A percentile compares a stretch with the other conserved stretches of the same genome.
Evolutionary conservation across 2,113 vertebrate genomes (phyloP).

Genomic region (Carassius carassius): DNA sequence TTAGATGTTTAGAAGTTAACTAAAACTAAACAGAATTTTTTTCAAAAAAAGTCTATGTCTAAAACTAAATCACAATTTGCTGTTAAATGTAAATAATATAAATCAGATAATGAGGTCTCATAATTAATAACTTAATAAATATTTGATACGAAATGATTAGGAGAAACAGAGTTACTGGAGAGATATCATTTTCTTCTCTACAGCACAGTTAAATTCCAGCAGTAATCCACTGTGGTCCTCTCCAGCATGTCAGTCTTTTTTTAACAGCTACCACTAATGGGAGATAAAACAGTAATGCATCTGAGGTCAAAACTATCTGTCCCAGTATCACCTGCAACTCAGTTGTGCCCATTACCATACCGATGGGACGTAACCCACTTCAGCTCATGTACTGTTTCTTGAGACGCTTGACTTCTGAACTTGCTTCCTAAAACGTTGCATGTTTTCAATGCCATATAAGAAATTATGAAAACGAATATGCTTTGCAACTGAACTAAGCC

Average conservation of each 20-base stretch:
- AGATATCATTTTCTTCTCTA: background rate
- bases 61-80: background rate
- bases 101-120: background rate
- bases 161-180: background rate
- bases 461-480: background rate
- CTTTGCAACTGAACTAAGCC: background rate
- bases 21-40: background rate
- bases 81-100: background rate
- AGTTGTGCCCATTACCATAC: background rate
- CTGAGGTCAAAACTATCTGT: conserved; percentile 18
- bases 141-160: too few relatives aligned
- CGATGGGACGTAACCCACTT: conserved; percentile 10
- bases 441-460: background rate
- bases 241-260: conserved; percentile 2
- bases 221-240: background rate
- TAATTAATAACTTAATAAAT: background rate
- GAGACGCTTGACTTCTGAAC: conserved; percentile 7
- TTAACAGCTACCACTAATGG: conserved; percentile 27
- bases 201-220: background rate
- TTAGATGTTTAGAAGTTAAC: background rate
- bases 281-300: background rate
- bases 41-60: background rate
- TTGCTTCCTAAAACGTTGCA: background rate
- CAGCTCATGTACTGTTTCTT: background rate
- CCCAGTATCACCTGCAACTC: conserved; percentile 3